Evolutionary conservation across 2,113 vertebrate genomes (phyloP).

Genomic region (Pseudorectes ferrugineus): DNA sequence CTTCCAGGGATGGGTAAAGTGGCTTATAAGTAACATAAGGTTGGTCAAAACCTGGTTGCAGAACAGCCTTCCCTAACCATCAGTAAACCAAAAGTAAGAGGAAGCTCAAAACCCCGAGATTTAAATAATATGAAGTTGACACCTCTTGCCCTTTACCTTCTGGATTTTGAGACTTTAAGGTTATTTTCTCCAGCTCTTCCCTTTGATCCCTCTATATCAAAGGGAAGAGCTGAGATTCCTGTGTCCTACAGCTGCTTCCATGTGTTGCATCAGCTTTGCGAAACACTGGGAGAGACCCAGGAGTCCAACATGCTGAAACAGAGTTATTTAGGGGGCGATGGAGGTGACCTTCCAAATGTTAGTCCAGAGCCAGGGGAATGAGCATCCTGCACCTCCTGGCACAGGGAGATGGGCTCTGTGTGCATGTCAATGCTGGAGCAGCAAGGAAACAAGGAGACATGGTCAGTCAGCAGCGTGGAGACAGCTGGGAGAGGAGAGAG

Average conservation of each 20-base stretch:
- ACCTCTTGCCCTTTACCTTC: neutral
- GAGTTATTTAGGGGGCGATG: neutral
- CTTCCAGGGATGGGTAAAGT: neutral
- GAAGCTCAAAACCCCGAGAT: neutral
- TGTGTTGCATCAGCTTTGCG: neutral
- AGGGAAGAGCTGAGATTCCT: neutral
- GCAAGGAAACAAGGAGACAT: neutral
- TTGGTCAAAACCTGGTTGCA: neutral
- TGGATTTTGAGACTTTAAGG: neutral
- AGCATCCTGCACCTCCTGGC: neutral
- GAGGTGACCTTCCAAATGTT: neutral
- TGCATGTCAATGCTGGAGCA: neutral
- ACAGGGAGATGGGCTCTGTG: fast-evolving
- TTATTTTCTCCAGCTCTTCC: neutral
- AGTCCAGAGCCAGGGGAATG: neutral
- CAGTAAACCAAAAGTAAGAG: neutral
- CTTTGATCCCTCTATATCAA: neutral
- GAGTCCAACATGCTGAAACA: neutral
- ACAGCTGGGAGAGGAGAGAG: neutral
- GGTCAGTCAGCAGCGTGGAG: neutral
- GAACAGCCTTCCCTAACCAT: neutral
- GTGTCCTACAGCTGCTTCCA: neutral
- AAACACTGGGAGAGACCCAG: neutral
- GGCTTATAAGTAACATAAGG: neutral
- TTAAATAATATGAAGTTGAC: neutral